Base-by-base conservation (phyloP, 1,140 invertebrate species). In the Brachionus paranguensis region DNA sequence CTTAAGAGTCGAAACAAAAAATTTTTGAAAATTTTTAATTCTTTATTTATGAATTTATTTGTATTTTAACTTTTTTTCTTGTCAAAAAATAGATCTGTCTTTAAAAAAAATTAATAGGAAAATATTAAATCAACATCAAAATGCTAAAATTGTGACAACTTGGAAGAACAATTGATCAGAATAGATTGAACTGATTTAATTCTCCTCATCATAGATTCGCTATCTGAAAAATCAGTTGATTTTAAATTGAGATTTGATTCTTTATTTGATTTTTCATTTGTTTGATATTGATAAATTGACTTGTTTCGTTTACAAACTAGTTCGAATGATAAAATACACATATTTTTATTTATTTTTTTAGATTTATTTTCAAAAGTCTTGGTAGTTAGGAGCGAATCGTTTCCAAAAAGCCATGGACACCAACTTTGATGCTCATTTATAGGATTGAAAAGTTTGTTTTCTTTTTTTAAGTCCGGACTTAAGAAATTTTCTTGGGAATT, bases 151-250 rank as follows among this genome's bases (percentile, higher is more conserved):
- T 64, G 78, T 33, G 64, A 64, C 11, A 81, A 12, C 27, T 81
- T 29, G 12, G 78, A 81, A 17, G 78, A 45, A 27, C 78, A 81
- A 45, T 81, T 68, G 24, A 81, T 17, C 53, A 81, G 27, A 10
- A 81, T 64, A 7, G 78, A 64, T 81, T 81, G 78, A 64, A 81
- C 78, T 41, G 53, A 81, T 81, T 81, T 81, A 14, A 81, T 47
- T 29, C 64, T 81, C 1, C n/a, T 24, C 7, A 81, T 24, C 20
- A 68, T 37, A 10, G n/a, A 20, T 14, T 81, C 78, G 10, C 78
- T 81, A 81, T 81, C 53, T 20, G 37, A 20, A 29, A 27, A 20
- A 20, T 60, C 64, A 45, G 0, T 60, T 41, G 50, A 27, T 81
- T 64, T 68, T 20, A 47, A 64, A 12, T 64, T 68, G 33, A n/a